phyloP scores from a whole-genome alignment of 2,888 invertebrate genomes.

The Imbricaverruca yamaguchii region DNA sequence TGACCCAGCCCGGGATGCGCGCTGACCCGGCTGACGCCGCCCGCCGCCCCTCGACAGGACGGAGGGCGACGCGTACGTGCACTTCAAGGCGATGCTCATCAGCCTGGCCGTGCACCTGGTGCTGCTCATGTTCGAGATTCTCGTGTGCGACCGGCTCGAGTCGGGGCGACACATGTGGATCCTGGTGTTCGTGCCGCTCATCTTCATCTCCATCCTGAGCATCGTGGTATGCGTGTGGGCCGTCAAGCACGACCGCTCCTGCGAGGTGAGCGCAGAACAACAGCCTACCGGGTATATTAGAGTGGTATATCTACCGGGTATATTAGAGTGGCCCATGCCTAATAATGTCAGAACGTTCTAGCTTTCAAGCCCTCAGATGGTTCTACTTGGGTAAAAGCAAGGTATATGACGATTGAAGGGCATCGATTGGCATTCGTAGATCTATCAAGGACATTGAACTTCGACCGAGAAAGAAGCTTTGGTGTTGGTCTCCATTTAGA shows the following conservation, averaged over 20 bases:
- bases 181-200: slow-evolving; percentile 46
- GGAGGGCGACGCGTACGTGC: slow-evolving; percentile 92
- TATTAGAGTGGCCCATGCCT: too few species aligned
- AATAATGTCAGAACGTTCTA: too few species aligned
- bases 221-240: slow-evolving; percentile 98
- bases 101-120: slow-evolving; percentile 89
- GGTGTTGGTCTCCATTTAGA: too few species aligned
- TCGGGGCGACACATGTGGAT: slow-evolving; percentile 51
- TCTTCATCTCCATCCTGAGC: slow-evolving; percentile 65
- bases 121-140: slow-evolving; percentile 88
- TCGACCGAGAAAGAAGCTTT: too few species aligned
- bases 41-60: slow-evolving; percentile 51
- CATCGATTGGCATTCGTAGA: too few species aligned
- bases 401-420: too few species aligned
- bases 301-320: too few species aligned
- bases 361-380: too few species aligned
- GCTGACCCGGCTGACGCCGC: neutral
- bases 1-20: slow-evolving; percentile 16
- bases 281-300: too few species aligned
- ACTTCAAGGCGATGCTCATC: slow-evolving; percentile 97
- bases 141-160: slow-evolving; percentile 91
- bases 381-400: too few species aligned
- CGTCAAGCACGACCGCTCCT: slow-evolving; percentile 89
- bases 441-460: too few species aligned
- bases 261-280: slow-evolving; percentile 28